Percentiles rank a stretch among this genome's conserved stretches.
Evolutionary conservation across 2,888 invertebrate genomes (phyloP).

Genomic region (Apamea anceps): DNA sequence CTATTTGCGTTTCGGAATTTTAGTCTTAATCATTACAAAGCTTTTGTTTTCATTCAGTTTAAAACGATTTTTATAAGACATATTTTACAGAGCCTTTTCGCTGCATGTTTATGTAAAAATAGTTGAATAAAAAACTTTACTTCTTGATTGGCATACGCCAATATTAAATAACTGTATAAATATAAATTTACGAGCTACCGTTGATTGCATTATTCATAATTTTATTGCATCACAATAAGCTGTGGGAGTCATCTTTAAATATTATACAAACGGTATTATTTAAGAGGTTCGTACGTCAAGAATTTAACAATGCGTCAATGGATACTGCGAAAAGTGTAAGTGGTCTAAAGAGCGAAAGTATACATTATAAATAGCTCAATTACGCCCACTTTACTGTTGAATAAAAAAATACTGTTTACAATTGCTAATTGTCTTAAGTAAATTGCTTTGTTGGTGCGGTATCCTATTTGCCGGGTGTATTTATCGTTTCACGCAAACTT

Average conservation of each 20-base stretch:
- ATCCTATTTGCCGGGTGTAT: constrained; percentile 12
- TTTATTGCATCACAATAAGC: constrained; percentile 51
- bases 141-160: constrained; percentile 42
- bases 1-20: not conserved
- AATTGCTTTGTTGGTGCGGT: constrained; percentile 8
- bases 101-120: not conserved
- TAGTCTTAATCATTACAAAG: not conserved
- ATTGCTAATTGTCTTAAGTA: constrained; percentile 33
- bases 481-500: constrained; percentile 29
- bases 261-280: constrained; percentile 22
- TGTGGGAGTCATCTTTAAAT: constrained; percentile 28
- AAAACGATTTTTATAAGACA: not conserved
- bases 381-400: constrained; percentile 20
- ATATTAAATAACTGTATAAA: constrained; percentile 34
- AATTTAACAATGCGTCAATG: constrained; percentile 22
- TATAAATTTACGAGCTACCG: constrained; percentile 44
- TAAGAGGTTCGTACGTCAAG: constrained; percentile 9
- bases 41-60: not conserved
- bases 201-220: constrained; percentile 43
- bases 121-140: constrained; percentile 4
- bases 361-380: constrained; percentile 26
- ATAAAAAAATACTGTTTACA: constrained; percentile 33
- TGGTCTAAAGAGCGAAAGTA: constrained; percentile 55
- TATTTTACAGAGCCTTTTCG: not conserved
- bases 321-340: constrained; percentile 17